Conservation (phyloP, 2,113 vertebrate genomes). For the Stegostoma tigrinum region DNA sequence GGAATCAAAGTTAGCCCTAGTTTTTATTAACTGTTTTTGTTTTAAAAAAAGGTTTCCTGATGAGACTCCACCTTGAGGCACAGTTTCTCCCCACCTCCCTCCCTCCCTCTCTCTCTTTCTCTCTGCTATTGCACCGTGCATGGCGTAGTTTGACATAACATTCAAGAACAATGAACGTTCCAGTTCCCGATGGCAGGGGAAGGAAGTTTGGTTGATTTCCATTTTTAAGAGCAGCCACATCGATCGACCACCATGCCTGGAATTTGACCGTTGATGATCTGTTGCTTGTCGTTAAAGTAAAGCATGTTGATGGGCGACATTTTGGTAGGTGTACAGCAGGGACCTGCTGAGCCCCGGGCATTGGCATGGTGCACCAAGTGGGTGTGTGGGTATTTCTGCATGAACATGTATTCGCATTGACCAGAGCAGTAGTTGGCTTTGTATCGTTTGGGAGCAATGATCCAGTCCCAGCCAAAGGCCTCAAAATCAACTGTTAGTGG, state of each 20-base stretch:
- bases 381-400: slow-evolving; percentile 98
- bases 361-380: slow-evolving; percentile 96
- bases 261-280: slow-evolving; percentile 98
- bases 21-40: neutral
- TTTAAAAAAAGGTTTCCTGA: neutral
- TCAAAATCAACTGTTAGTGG: slow-evolving; percentile 96
- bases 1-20: slow-evolving; percentile 17
- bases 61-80: neutral
- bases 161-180: neutral
- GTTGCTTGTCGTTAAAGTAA: slow-evolving; percentile 98
- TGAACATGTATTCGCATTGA: slow-evolving; percentile 99
- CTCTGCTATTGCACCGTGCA: slow-evolving; percentile 53
- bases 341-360: slow-evolving; percentile 86
- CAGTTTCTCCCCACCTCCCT: neutral
- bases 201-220: slow-evolving; percentile 46
- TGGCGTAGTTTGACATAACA: slow-evolving; percentile 36
- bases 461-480: slow-evolving; percentile 98
- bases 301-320: slow-evolving; percentile 99
- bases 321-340: slow-evolving; percentile 97
- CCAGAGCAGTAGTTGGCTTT: slow-evolving; percentile 99
- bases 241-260: slow-evolving; percentile 97
- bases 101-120: slow-evolving; percentile 34
- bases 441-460: slow-evolving; percentile 95
- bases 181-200: slow-evolving; percentile 43
- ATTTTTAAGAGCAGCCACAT: slow-evolving; percentile 86